Evolutionary conservation across 2,113 vertebrate species (phyloP), one percentile per base, ranked within the genome.

Genomic region (Chaetodon auriga): DNA sequence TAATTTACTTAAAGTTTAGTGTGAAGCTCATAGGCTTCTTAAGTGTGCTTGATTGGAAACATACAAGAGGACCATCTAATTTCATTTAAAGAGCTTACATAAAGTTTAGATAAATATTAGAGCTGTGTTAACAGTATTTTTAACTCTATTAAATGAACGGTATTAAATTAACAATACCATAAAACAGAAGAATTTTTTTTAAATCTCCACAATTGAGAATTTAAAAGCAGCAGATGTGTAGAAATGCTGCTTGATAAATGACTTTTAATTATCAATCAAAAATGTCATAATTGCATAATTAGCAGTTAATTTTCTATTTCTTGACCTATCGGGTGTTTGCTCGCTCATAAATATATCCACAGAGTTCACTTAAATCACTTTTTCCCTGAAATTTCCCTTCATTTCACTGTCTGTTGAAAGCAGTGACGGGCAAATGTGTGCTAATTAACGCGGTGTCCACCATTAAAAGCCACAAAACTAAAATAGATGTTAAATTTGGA

Each of bases 341-440:
- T 6, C 38, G 5, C 38, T 41, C 21, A 64, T 45, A 16, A 66
- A 25, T 41, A 51, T 13, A 43, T 70, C 13, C 38, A 48, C 12
- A 23, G 3, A 23, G 13, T 13, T 21, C 49, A 41, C 51, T 68
- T 38, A 16, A n/a, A 64, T 38, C 14, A 55, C 41, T 38, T 21
- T 7, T 23, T 61, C 8, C n/a, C 23, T 54, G 53, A 45, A 13
- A 74, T 84, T 70, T 72, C 43, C 70, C 38, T n/a, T 48, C 3
- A 75, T 82, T 83, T 83, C 12, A 53, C 36, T 57, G 76, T 83
- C 55, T 68, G 49, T n/a, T 83, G 80, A 78, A 71, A 71, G 57
- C 15, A 69, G 61, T 83, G 70, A 72, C 36, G 72, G 53, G 14
- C 14, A 65, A 61, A 51, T 83, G 36, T 68, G 62, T 82, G 41